Evolutionary conservation across 2,113 vertebrate species (phyloP), one percentile per base, ranked within the genome.

Genomic region (Rhabdomys dilectus): DNA sequence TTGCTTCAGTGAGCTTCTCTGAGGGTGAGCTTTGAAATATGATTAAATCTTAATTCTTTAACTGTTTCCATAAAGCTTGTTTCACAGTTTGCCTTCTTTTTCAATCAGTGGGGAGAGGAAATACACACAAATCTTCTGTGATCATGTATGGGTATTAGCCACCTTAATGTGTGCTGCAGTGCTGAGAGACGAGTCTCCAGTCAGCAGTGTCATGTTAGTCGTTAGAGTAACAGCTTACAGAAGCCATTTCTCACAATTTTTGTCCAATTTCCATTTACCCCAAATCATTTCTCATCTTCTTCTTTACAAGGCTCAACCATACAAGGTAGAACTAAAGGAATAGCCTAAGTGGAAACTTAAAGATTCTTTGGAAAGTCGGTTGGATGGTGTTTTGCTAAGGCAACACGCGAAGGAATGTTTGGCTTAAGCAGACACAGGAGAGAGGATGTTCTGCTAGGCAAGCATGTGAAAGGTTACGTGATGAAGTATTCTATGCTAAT

Each of bases 1-100:
- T 89, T 97, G 62, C 97, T 92, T 98, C 91, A 97, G 93, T 95
- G 93, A 96, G 60, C 95, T 98, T 97, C 98, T 97, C 87, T 97
- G 90, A 97, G 98, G 97, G 96, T 76, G 96, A 97, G 96, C 91
- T 98, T 98, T 98, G 88, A 98, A 96, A 98, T 98, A 91, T 93
- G 39, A 91, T 98, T 98, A 96, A 95, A 98, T 98, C 77, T 95
- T 95, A 97, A 97, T 96, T 97, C 96, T 95, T 89, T 96, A 95
- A 78, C 94, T 96, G 22, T 86, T 96, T 42, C 91, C 91, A 82
- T 96, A 82, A 97, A 97, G 84, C 75, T 98, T 68, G 42, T 97
- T 98, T 97, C 96, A 97, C 91, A 96, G 96, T 91, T 87, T 97
- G 29, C 92, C 97, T 97, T 91, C 96, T 91, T 95, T 0, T 53